Evolutionary conservation across 2,888 invertebrate genomes (phyloP).

Genomic region (Sarcophaga caerulescens): DNA sequence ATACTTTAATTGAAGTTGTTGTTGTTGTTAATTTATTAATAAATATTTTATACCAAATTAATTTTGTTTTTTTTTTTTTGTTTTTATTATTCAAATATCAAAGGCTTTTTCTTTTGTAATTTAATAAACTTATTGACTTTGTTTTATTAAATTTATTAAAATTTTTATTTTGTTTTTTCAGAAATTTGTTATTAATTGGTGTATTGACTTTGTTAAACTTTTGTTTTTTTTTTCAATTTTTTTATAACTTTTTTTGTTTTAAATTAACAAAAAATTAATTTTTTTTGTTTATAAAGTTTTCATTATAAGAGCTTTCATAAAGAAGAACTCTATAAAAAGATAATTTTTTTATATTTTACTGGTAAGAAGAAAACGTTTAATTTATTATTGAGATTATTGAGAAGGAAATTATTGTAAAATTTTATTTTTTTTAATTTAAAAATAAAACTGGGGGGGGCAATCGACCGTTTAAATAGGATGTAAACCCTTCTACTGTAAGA

Average conservation of each 20-base stretch:
- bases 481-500: constrained; percentile 43
- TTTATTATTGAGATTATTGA: no score
- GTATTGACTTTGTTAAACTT: constrained; percentile 69
- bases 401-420: no score
- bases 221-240: constrained; percentile 52
- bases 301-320: constrained; percentile 20
- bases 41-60: constrained; percentile 40
- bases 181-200: constrained; percentile 69
- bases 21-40: constrained; percentile 32
- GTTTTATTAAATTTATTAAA: constrained; percentile 35
- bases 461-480: background rate
- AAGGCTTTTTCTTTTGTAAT: constrained; percentile 64
- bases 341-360: background rate
- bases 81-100: constrained; percentile 53
- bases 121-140: constrained; percentile 39
- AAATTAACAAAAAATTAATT: constrained; percentile 41
- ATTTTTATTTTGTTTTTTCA: constrained; percentile 45
- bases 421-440: no score
- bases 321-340: constrained; percentile 13
- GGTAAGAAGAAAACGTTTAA: constrained; percentile 11
- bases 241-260: constrained; percentile 50
- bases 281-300: background rate
- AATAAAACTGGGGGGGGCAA: background rate
- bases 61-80: constrained; percentile 44
- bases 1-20: background rate